phyloP scores from a whole-genome alignment of 30 jellyfish, hydroid and myxozoan genomes.

The Hydractinia echinata region DNA sequence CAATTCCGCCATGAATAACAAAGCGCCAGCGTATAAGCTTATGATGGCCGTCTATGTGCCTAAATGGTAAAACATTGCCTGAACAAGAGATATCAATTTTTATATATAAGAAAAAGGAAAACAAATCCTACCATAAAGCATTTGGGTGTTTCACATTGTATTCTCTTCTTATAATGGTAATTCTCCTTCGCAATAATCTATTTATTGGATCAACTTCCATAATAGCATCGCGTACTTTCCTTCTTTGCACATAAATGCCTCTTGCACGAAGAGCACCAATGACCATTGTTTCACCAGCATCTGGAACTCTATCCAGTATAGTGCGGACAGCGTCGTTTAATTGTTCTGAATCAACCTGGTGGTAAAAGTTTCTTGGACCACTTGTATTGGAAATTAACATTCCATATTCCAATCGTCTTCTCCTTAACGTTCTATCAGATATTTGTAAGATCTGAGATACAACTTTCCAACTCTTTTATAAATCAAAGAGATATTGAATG shows the following conservation, averaged over 20 bases:
- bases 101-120: no score
- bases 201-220: slow-evolving; percentile 37
- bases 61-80: not conserved
- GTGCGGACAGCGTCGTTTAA: not conserved
- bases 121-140: slow-evolving; percentile 28
- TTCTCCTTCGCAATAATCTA: slow-evolving; percentile 25
- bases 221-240: slow-evolving; percentile 37
- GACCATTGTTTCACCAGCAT: slow-evolving; percentile 31
- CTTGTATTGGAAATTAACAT: not conserved
- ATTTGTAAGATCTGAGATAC: not conserved
- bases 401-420: slow-evolving; percentile 28
- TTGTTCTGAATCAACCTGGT: slow-evolving; percentile 7
- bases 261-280: slow-evolving; percentile 37
- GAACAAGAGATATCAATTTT: no score
- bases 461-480: slow-evolving; percentile 14
- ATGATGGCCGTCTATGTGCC: slow-evolving; percentile 55
- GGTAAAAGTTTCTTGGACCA: slow-evolving; percentile 37
- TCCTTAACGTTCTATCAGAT: slow-evolving; percentile 4
- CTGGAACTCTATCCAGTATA: not conserved
- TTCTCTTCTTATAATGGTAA: slow-evolving; percentile 14
- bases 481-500: slow-evolving; percentile 7
- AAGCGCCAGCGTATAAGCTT: slow-evolving; percentile 41
- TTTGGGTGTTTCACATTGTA: slow-evolving; percentile 35
- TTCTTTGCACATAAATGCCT: slow-evolving; percentile 36
- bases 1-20: slow-evolving; percentile 44